Percentiles rank a stretch among this genome's conserved stretches.
These are phyloP conservation scores for Malurus elegans DNA, from an alignment of 2,113 vertebrate species.

Conservation along the genomic window DNA sequence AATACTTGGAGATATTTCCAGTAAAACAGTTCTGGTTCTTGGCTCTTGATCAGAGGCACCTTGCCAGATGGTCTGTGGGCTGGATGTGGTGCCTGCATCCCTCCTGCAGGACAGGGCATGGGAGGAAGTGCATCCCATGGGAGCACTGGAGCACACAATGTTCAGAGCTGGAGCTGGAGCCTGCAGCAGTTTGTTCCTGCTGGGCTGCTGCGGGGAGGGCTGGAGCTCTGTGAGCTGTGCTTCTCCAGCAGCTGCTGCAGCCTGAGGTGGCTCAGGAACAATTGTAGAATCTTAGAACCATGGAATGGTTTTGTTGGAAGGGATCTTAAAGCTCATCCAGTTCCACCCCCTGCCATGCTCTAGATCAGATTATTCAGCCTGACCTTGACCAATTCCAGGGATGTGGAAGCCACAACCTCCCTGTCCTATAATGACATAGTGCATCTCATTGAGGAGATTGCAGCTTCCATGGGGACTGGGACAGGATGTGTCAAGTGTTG, in stretches of 20 bases:
- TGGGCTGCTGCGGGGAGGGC: not conserved
- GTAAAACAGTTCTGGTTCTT: constrained; percentile 7
- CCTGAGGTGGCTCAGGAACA: not conserved
- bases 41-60: not conserved
- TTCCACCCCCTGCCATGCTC: not conserved
- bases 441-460: not conserved
- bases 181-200: not conserved
- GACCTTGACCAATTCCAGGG: not conserved
- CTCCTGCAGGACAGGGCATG: not conserved
- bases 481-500: not conserved
- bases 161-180: not conserved
- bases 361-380: not conserved
- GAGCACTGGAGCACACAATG: not conserved
- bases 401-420: not conserved
- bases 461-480: not conserved
- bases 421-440: fast-evolving
- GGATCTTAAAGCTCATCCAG: not conserved
- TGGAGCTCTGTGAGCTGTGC: not conserved
- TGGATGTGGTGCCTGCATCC: not conserved
- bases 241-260: not conserved
- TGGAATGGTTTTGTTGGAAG: not conserved
- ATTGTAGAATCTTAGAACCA: not conserved
- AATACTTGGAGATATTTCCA: constrained; percentile 26
- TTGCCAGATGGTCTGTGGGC: constrained; percentile 18
- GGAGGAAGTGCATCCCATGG: not conserved